These are phyloP conservation scores for Centrocercus urophasianus DNA, from an alignment of 2,113 vertebrate species.

Conservation along the genomic window DNA sequence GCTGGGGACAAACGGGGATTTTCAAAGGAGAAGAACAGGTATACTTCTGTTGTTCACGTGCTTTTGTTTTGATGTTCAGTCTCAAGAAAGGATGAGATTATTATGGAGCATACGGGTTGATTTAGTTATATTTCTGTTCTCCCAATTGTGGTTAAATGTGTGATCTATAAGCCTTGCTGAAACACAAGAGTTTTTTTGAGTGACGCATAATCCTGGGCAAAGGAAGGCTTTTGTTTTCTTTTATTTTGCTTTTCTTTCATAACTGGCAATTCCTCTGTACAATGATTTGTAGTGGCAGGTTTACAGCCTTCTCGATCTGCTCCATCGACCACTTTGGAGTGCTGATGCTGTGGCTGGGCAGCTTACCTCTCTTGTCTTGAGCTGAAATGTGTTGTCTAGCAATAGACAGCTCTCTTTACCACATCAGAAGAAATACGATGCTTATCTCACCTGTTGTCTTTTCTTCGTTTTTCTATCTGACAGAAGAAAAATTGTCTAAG, in stretches of 20 bases:
- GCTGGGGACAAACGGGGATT: not conserved
- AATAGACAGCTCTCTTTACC: constrained; percentile 12
- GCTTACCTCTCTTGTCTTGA: not conserved
- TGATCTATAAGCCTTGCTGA: not conserved
- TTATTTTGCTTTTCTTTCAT: rapidly evolving
- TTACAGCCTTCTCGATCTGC: not conserved
- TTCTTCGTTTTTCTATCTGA: not conserved
- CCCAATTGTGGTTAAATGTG: not conserved
- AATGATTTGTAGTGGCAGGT: not conserved
- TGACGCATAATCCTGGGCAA: not conserved
- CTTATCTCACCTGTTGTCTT: not conserved
- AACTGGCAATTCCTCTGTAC: not conserved
- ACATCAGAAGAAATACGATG: rapidly evolving
- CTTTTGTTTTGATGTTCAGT: not conserved
- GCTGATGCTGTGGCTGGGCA: not conserved
- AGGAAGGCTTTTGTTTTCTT: not conserved
- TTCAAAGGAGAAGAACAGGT: not conserved
- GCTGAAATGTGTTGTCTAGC: not conserved
- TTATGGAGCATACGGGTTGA: not conserved
- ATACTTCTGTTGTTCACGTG: not conserved
- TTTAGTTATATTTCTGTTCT: not conserved
- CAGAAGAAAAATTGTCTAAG: not conserved
- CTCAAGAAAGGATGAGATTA: not conserved
- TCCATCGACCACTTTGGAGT: rapidly evolving
- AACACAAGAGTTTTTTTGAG: not conserved